Evolutionary conservation across 2,888 invertebrate genomes (phyloP).

Genomic region (Creontiades dilutus): DNA sequence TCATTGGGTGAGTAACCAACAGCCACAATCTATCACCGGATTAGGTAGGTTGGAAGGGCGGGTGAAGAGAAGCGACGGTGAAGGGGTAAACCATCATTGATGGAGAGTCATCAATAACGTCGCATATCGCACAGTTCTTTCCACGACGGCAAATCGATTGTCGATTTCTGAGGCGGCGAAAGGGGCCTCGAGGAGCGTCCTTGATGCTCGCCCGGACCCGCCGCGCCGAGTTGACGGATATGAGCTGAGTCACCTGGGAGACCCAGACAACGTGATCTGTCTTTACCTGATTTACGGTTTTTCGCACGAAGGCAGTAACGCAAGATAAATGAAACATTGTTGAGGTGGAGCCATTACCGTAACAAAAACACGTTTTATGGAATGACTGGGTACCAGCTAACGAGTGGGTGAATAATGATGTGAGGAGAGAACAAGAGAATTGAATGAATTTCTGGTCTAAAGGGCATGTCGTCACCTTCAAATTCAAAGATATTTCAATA

Average conservation of each 20-base stretch:
- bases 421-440: too few species aligned
- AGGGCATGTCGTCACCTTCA: too few species aligned
- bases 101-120: conserved; percentile 5
- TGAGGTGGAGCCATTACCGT: neutral
- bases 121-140: conserved; percentile 36
- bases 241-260: conserved; percentile 4
- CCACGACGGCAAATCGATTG: conserved; percentile 34
- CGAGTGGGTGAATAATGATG: too few species aligned
- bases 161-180: conserved; percentile 1
- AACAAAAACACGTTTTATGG: neutral
- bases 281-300: conserved; percentile 8
- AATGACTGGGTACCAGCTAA: too few species aligned
- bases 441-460: too few species aligned
- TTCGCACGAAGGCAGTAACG: neutral
- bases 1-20: conserved; percentile 39
- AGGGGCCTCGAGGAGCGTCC: neutral
- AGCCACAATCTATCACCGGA: conserved; percentile 29
- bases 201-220: neutral
- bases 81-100: conserved; percentile 16
- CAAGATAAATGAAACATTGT: neutral
- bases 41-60: neutral
- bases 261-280: neutral
- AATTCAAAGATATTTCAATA: too few species aligned
- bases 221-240: conserved; percentile 28
- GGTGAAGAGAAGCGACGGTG: neutral